phyloP scores from a whole-genome alignment of 2,888 invertebrate genomes.

The Cyaniris semiargus region DNA sequence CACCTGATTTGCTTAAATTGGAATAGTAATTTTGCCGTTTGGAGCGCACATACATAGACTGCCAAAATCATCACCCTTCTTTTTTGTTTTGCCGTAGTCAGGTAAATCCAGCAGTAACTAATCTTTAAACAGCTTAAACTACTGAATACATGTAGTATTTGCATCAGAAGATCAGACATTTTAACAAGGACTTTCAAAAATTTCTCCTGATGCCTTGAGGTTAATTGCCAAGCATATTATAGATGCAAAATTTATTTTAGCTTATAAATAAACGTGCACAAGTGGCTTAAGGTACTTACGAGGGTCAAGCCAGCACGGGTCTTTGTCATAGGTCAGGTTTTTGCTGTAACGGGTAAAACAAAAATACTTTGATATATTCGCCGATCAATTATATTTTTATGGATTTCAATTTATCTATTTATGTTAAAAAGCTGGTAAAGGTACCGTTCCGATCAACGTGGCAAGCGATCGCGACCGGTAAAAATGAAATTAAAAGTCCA shows the following conservation, averaged over 20 bases:
- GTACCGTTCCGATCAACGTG: too few species aligned
- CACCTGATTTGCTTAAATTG: too few species aligned
- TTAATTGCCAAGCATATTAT: neutral
- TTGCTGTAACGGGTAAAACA: neutral
- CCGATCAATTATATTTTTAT: neutral
- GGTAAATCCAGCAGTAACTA: too few species aligned
- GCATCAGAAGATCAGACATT: neutral
- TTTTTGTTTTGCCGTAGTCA: too few species aligned
- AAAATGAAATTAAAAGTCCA: too few species aligned
- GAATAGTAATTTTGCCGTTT: too few species aligned
- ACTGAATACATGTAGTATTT: neutral
- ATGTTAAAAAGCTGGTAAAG: neutral
- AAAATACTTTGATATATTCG: neutral
- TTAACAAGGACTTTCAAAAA: neutral
- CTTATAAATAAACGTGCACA: neutral
- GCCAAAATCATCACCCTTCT: too few species aligned
- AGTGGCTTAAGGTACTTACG: neutral
- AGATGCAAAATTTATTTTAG: neutral
- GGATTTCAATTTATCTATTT: neutral
- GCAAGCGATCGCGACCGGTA: too few species aligned
- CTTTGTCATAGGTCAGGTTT: slow-evolving; percentile 11
- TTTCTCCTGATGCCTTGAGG: neutral
- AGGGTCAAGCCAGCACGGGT: neutral
- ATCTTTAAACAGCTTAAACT: too few species aligned
- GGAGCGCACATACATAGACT: too few species aligned